Base-by-base conservation (phyloP, 2,113 vertebrate genomes). In the Ictalurus furcatus region DNA sequence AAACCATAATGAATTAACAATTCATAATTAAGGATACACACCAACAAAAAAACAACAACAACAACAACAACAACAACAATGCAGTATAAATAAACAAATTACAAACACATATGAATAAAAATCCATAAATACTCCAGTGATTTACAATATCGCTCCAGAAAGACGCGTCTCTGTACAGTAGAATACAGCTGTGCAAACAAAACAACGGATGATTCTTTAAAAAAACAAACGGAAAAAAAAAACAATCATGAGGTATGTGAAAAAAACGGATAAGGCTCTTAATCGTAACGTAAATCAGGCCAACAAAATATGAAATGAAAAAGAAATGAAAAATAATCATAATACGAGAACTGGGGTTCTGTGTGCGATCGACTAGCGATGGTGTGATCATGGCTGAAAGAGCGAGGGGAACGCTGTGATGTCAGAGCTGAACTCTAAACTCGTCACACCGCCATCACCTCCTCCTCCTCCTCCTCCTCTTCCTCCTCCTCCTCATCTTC, bases 241-340 rank as follows among this genome's bases (percentile, higher is more conserved):
- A 89, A 94, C 95, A 95, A 91, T 94, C 93, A 95, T 97, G 97
- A 98, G 97, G 97, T 98, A 99, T 98, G 97, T 96, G 96, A 93
- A 94, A 96, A 95, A 96, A 94, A 97, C 94, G 95, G 97, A 98
- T 99, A 99, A 99, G 98, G 98, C 97, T 96, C 93, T 93, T 95
- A 95, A 93, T 93, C 96, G 96, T 95, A 95, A 93, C 97, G 95
- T 96, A 93, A 91, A 94, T 92, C 89, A 96, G 94, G 95, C 94
- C 88, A 92, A 91, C 56, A 94, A 93, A 94, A 61, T 37, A 23
- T 23, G 2, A 59, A 93, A 92, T 90, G 85, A 93, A 91, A 93
- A 92, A 86, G 92, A 94, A 93, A 76, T 89, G 91, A 88, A 76
- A 93, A 92, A 90, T 90, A 94, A 92, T 88, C 78, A 85, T 48